Evolutionary conservation across 2,113 vertebrate species (phyloP), one percentile per base, ranked within the genome.

Genomic region (Nycticorax nycticorax): DNA sequence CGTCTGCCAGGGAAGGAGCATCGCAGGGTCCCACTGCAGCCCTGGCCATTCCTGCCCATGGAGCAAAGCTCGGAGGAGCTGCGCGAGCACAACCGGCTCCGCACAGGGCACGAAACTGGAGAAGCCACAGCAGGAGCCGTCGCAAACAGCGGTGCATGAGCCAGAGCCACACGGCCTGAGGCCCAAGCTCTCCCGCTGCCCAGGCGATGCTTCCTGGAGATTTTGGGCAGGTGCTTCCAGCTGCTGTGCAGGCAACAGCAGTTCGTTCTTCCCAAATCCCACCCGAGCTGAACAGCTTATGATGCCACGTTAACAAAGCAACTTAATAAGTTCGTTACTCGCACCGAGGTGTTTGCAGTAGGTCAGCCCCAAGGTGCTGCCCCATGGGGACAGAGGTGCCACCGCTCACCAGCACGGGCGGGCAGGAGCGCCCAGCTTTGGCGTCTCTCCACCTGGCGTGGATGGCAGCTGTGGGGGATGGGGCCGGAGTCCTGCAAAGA

Each of bases 11-110:
- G 52, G 78, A 67, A 89, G 77, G 81, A 81, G 74, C 81, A 52
- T 18, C 0, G 2, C 86, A 27, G 76, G 66, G 62, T 35, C 57
- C 82, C 13, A 1, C 2, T 6, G 0, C 50, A 45, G 68, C 53
- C 72, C 52, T 0, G 5, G 16, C 68, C 0, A 3, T 6, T 48
- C n/a, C 85, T 35, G 57, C 68, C 45, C 1, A 3, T 0, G 6
- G 22, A 37, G 76, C 59, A 20, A 26, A 43, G 73, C 77, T 45
- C 0, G 0, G 30, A 30, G 68, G 35, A 55, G 76, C 80, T 53
- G 43, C 67, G 55, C 0, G 2, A 35, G 30, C 84, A 45, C 53
- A 3, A 26, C 23, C 1, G 1, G 68, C 72, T 39, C 77, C 1
- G 3, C 66, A 8, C 14, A 1, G 68, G 55, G 33, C 5, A 5